Base-by-base conservation (phyloP, 2,113 vertebrate genomes). In the Sakesphorus luctuosus region DNA sequence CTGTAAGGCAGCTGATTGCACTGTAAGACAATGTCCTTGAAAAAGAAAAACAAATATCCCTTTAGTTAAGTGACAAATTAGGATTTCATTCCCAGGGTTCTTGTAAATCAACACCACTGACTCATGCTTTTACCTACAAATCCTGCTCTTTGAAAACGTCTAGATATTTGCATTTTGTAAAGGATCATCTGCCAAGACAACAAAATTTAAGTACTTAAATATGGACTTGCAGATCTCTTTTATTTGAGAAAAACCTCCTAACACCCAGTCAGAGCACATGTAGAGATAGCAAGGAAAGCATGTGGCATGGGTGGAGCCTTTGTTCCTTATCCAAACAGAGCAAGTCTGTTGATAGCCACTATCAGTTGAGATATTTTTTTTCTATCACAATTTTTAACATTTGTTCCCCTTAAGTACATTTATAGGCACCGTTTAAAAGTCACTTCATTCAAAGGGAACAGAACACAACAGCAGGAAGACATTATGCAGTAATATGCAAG, bases 201-300 rank as follows among this genome's bases (percentile, higher is more conserved):
- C 17, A 68, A 53, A 33, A 73, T 50, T 18, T 40, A 80, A 69
- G 17, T 28, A 74, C 63, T 44, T 56, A 28, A 86, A 73, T 19
- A 24, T 7, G 8, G 76, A 86, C 11, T 65, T 79, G 40, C 44
- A 83, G 24, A 38, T 38, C 10, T 35, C 46, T 73, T 18, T 74
- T 33, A 52, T 28, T 55, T 59, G 17, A 74, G 25, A 9, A 74
- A 47, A 25, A 6, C 3, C 5, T 38, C 15, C 17, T 17, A 35
- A 13, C 11, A 25, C 3, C 23, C 10, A 55, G 24, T 10, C 52
- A 83, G 47, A 75, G 18, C 2, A 0, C 25, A 8, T 0, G 11
- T 6, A 23, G 23, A 35, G 40, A 44, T 0, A 49, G 68, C n/a
- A 76, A 90, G 52, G 26, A 68, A 56, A 56, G 17, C 15, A 26